phyloP scores from a whole-genome alignment of 1,140 invertebrate species.

The Mactra quadrangularis region DNA sequence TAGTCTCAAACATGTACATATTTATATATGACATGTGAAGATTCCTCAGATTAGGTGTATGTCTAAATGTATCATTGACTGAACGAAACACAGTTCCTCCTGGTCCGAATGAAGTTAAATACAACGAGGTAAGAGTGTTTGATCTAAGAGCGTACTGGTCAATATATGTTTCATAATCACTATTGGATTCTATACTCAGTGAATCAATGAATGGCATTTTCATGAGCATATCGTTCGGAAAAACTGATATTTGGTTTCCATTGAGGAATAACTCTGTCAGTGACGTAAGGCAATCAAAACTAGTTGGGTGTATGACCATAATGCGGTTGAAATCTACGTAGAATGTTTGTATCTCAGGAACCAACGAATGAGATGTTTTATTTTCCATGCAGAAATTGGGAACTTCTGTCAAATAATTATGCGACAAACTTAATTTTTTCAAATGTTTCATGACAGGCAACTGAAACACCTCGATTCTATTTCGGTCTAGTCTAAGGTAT shows the following conservation, averaged over 20 bases:
- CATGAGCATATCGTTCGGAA: not conserved
- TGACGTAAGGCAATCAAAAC: not conserved
- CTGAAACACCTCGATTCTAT: not conserved
- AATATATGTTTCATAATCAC: not conserved
- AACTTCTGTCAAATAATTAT: not conserved
- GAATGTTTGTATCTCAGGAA: not conserved
- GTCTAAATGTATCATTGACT: constrained; percentile 1
- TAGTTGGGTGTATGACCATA: not conserved
- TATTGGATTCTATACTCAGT: not conserved
- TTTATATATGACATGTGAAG: not conserved
- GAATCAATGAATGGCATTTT: not conserved
- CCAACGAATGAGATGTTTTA: not conserved
- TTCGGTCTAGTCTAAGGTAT: not conserved
- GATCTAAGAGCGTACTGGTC: not conserved
- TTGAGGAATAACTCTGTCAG: not conserved
- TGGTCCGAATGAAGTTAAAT: not conserved
- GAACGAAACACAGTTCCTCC: not conserved
- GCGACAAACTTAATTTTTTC: not conserved
- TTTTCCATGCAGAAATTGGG: not conserved
- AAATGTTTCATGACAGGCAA: not conserved
- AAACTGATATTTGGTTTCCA: not conserved
- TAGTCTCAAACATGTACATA: not conserved
- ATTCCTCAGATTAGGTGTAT: not conserved
- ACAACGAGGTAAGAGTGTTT: not conserved
- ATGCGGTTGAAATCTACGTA: not conserved